Evolutionary conservation across 2,797 vertebrate genomes (phyloP).

Genomic region (Xenentodon cancila): DNA sequence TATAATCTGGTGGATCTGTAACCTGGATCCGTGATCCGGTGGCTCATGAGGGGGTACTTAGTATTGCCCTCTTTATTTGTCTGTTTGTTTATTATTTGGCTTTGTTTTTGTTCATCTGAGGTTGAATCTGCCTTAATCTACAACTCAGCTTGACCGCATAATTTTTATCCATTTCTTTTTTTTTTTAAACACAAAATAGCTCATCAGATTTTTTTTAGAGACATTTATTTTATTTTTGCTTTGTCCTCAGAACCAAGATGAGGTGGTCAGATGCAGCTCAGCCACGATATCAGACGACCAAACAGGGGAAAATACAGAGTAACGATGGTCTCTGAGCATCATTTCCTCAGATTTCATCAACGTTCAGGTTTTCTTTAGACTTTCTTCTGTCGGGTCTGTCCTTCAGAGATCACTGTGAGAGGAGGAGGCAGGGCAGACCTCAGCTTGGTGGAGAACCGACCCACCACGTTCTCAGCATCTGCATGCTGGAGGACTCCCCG

Average conservation of each 20-base stretch:
- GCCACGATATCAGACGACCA: fast-evolving
- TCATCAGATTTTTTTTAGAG: too few species aligned
- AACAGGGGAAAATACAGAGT: not conserved
- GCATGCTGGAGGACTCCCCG: slow-evolving; percentile 32
- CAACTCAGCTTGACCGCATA: too few species aligned
- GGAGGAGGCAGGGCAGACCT: slow-evolving; percentile 28
- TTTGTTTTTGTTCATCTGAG: too few species aligned
- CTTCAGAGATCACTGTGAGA: not conserved
- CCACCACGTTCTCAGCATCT: slow-evolving; percentile 18
- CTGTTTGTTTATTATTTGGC: too few species aligned
- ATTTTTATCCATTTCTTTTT: too few species aligned
- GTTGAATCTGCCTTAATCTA: too few species aligned
- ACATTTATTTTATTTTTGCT: too few species aligned
- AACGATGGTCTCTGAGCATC: not conserved
- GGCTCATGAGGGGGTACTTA: too few species aligned
- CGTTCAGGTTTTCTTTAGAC: not conserved
- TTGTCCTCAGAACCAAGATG: not conserved
- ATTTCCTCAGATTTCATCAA: not conserved
- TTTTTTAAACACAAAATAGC: too few species aligned
- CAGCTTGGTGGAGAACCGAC: not conserved
- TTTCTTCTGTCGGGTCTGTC: not conserved
- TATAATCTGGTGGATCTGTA: too few species aligned
- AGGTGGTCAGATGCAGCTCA: fast-evolving
- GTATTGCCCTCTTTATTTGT: too few species aligned
- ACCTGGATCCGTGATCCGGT: too few species aligned